These are phyloP conservation scores for Ophiothrix spiculata DNA, from an alignment of 35 echinoderm and acorn worm genomes.

Conservation along the genomic window DNA sequence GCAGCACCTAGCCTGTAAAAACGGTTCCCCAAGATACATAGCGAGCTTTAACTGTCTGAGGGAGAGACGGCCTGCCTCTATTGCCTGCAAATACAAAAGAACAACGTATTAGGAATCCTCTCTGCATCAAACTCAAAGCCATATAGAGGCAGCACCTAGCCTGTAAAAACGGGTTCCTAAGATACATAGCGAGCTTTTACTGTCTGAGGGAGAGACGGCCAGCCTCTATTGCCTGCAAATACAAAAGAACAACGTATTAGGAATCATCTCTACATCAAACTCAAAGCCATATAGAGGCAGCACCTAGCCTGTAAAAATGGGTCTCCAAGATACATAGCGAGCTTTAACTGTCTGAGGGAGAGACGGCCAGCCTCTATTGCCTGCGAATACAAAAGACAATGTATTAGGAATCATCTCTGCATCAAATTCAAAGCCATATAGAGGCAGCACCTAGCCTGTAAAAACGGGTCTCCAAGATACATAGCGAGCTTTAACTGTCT, in stretches of 20 bases:
- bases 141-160: conserved; percentile 52
- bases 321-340: conserved; percentile 52
- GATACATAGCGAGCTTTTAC: conserved; percentile 28
- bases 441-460: conserved; percentile 48
- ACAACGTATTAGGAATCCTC: no score
- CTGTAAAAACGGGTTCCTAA: conserved; percentile 55
- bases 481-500: conserved; percentile 54
- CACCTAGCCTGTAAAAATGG: conserved; percentile 52
- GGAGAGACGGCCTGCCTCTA: conserved; percentile 58
- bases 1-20: conserved; percentile 45
- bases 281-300: conserved; percentile 48
- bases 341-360: conserved; percentile 50
- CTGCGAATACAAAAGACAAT: conserved; percentile 31
- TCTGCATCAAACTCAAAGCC: conserved; percentile 72
- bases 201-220: conserved; percentile 58
- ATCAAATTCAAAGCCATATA: conserved; percentile 64
- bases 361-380: conserved; percentile 59
- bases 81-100: conserved; percentile 38
- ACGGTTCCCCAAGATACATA: conserved; percentile 42
- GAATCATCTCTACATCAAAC: conserved; percentile 71
- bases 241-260: conserved; percentile 15
- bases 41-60: conserved; percentile 57
- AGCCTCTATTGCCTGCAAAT: conserved; percentile 59
- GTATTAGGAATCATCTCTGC: conserved; percentile 56
- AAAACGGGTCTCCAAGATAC: conserved; percentile 45